Base-by-base conservation (phyloP, 2,888 invertebrate genomes). In the Sipha maydis region DNA sequence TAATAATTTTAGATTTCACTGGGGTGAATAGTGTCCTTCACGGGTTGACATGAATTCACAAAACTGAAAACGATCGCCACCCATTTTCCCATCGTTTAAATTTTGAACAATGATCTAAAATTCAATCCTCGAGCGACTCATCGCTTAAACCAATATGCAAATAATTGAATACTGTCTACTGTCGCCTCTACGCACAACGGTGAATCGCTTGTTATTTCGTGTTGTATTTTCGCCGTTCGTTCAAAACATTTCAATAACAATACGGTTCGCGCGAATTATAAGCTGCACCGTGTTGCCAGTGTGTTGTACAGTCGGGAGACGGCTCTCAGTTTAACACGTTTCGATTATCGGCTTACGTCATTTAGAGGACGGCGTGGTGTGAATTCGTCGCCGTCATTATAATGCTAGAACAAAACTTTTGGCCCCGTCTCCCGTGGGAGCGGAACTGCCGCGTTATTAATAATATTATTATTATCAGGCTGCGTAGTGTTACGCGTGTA, bases 341-440 rank as follows among this genome's bases (percentile, higher is more conserved):
- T 71, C 71, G 83, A 83, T 71, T 83, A 82, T 31, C 54, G 38
- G 56, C 83, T 83, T 84, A 84, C 84, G 84, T 84, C 84, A 76
- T 76, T 75, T 5, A 76, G 48, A 48, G 61, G 73, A 83, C 19
- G 38, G 17, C 5, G 76, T 67, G 84, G 84, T 76, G 84, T 84
- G 84, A 84, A 84, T 61, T 14, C 3, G 31, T 61, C 41, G 31
- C 28, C 11, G 84, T 67, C 84, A 67, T 76, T 61, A 41, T 34
- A 73, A n/a, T 21, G 41, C 28, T 61, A 73, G 79, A 85, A 86
- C 86, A 86, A 80, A 86, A 86, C 86, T 86, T 86, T 86, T 73
- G 54, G 79, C 84, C 75, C 56, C 34, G 54, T 34, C 34, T 56
- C 86, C 48, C 86, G 79, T 86, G 86, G 86, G 86, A 86, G 79